These are phyloP conservation scores for Sparidentex hasta DNA, from an alignment of 2,797 vertebrate genomes.

Conservation along the genomic window DNA sequence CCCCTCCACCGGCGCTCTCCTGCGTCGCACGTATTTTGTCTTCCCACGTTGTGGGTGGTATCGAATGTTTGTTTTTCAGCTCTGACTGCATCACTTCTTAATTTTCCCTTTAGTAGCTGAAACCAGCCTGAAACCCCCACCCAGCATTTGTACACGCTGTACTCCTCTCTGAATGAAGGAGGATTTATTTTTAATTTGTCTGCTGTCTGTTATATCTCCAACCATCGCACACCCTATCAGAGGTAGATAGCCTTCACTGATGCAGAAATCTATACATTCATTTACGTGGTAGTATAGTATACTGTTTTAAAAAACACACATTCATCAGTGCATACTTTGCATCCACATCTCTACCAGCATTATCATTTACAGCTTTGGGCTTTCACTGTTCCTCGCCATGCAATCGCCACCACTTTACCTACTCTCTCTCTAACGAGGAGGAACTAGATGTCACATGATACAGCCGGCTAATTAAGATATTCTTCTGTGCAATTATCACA, in stretches of 20 bases:
- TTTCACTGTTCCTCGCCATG: conserved; percentile 2
- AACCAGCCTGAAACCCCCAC: conserved; percentile 1
- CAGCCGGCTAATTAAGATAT: neutral
- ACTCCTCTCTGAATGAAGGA: neutral
- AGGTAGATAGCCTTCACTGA: too few relatives aligned
- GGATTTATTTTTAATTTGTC: neutral
- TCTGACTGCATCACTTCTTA: conserved; percentile 45
- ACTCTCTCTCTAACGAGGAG: neutral
- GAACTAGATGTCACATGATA: conserved; percentile 1
- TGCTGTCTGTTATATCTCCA: neutral
- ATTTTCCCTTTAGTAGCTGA: conserved; percentile 24
- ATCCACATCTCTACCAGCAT: neutral
- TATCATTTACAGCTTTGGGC: neutral
- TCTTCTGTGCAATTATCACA: neutral
- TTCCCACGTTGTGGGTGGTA: conserved; percentile 51
- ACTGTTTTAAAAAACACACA: neutral
- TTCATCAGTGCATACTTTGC: neutral
- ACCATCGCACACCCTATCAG: neutral
- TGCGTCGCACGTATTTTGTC: conserved; percentile 45
- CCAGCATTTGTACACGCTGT: neutral
- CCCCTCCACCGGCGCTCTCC: conserved; percentile 38
- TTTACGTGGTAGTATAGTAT: neutral
- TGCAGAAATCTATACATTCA: neutral
- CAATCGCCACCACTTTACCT: conserved; percentile 19
- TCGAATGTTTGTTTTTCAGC: conserved; percentile 49